Base-by-base conservation (phyloP, 2,797 vertebrate genomes). In the Gymnothorax reevesii region DNA sequence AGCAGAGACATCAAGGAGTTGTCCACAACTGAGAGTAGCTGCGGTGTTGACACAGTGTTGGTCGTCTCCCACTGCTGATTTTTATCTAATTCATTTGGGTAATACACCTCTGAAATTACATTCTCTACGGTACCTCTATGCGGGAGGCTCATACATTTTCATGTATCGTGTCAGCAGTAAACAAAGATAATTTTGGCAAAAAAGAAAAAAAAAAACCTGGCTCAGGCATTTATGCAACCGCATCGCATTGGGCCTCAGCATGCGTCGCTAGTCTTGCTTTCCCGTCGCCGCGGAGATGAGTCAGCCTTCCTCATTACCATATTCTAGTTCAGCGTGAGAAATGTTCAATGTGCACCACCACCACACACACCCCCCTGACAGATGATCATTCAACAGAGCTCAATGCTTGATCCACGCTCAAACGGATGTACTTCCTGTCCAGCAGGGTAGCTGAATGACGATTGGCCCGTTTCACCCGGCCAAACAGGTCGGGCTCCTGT, bases 391-490 rank as follows among this genome's bases (percentile, higher is more conserved):
- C 83, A 88, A 20, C 42, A 33, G 8, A 20, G 49, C 22, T 52
- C 4, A 25, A 17, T 22, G 13, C 6, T 17, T 80, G 62, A 79
- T 42, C 12, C 57, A 79, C 71, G 0, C 20, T 60, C 52, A 85
- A 85, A 33, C 20, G 57, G 86, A 59, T 77, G 52, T 84, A 88
- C 69, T 54, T 55, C 57, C 60, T 33, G n/a, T 80, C 60, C 77
- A 42, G n/a, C 33, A 42, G 2, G 33, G 33, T 49, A 10, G 89
- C 17, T 5, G 88, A 88, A 85, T 88, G 92, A 87, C 49, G 85
- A 85, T 82, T 25, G 85, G 73, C 75, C 52, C 59, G 73, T 57
- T 83, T 92, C 90, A 93, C 92, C 33, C 92, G 90, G 89, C 55
- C 57, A 49, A 73, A 80, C 59, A 83, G 52, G 25, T 27, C 33